Conservation (phyloP, 1,140 invertebrate genomes). For the Apis cerana region DNA sequence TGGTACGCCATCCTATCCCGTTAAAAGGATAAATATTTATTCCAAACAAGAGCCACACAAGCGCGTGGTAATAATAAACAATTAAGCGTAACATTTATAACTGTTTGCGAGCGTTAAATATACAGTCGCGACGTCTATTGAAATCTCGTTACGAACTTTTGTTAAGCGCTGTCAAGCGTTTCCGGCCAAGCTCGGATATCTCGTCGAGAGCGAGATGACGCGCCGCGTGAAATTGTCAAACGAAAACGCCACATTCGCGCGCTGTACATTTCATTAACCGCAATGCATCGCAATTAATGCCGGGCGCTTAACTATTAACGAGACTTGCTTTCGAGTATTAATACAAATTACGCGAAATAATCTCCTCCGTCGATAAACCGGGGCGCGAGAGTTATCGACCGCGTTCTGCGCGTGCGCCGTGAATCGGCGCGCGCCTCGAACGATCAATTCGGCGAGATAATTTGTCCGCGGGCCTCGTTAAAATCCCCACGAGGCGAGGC, state of each 20-base stretch:
- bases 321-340: constrained; percentile 33
- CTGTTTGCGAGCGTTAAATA: background rate
- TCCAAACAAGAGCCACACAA: background rate
- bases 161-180: background rate
- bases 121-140: background rate
- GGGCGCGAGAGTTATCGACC: background rate
- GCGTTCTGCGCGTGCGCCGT: too few species aligned
- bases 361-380: constrained; percentile 17
- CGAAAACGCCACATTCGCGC: background rate
- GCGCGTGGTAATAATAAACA: constrained; percentile 13
- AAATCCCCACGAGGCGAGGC: background rate
- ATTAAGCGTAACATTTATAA: background rate
- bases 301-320: constrained; percentile 39
- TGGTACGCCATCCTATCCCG: background rate
- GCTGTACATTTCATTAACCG: constrained; percentile 37
- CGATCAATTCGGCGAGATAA: constrained; percentile 30
- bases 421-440: background rate
- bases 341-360: constrained; percentile 42
- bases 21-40: constrained; percentile 5
- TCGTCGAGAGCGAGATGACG: background rate
- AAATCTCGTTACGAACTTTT: constrained; percentile 27
- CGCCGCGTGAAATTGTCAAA: constrained; percentile 2
- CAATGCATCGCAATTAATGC: constrained; percentile 32
- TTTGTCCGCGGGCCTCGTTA: constrained; percentile 27
- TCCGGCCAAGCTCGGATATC: background rate